Percentiles rank a stretch among this genome's conserved stretches.
These are phyloP conservation scores for Pristionchus japonicus DNA, from an alignment of 2,888 invertebrate genomes.

Conservation along the genomic window DNA sequence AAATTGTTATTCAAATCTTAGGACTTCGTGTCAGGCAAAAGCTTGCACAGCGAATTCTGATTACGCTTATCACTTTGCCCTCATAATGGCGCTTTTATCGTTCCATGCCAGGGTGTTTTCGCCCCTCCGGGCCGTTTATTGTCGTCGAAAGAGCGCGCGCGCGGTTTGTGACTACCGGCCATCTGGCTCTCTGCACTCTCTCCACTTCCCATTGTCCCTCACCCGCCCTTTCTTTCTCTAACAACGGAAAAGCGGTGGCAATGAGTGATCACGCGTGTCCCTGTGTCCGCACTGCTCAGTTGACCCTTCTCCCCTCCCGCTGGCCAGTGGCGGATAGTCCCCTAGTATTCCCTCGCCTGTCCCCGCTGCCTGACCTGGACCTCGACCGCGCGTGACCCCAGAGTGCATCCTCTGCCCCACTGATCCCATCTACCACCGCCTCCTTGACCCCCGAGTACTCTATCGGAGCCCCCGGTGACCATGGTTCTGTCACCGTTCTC, in stretches of 20 bases:
- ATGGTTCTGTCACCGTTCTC: constrained; percentile 3
- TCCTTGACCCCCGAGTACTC: not conserved
- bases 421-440: not conserved
- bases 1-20: not conserved
- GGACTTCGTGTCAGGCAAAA: not conserved
- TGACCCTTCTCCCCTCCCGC: not conserved
- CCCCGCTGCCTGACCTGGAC: too few relatives aligned
- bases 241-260: not conserved
- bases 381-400: too few relatives aligned
- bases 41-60: not conserved
- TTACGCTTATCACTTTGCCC: not conserved
- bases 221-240: not conserved
- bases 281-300: not conserved
- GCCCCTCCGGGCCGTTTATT: not conserved
- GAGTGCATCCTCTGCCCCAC: not conserved
- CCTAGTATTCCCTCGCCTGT: too few relatives aligned
- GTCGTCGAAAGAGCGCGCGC: not conserved
- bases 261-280: constrained; percentile 1
- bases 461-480: not conserved
- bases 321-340: too few relatives aligned
- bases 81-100: too few relatives aligned
- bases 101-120: not conserved
- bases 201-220: not conserved
- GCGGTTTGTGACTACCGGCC: not conserved
- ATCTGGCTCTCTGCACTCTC: not conserved